Evolutionary conservation across 2,113 vertebrate genomes (phyloP).

Genomic region (Crotalus horridus): DNA sequence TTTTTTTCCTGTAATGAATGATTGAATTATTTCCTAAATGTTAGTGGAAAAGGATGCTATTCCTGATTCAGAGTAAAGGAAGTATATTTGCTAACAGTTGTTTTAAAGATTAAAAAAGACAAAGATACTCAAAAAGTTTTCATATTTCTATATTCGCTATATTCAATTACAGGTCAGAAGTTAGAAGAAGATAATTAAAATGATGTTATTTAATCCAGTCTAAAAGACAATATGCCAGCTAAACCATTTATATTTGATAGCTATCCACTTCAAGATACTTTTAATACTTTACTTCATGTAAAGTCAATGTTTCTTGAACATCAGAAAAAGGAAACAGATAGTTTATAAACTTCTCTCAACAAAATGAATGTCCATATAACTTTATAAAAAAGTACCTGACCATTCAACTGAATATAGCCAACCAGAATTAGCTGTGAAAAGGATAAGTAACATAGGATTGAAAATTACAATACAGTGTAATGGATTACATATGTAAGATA

Average conservation of each 20-base stretch:
- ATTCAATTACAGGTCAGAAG: background rate
- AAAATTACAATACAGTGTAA: constrained; percentile 11
- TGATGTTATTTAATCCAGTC: background rate
- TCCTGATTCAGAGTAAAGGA: background rate
- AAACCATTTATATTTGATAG: background rate
- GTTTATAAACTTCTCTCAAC: background rate
- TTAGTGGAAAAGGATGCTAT: background rate
- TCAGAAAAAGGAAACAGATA: background rate
- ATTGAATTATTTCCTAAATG: constrained; percentile 21
- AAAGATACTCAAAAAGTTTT: background rate
- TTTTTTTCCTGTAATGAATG: constrained; percentile 39
- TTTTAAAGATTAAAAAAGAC: background rate
- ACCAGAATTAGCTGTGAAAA: background rate
- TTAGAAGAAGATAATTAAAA: background rate
- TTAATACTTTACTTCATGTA: background rate
- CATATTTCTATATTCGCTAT: background rate
- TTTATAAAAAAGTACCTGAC: background rate
- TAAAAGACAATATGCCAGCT: background rate
- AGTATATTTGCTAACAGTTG: background rate
- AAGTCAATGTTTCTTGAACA: background rate
- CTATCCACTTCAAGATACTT: background rate
- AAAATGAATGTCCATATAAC: background rate
- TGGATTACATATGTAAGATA: constrained; percentile 17
- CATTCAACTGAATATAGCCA: background rate
- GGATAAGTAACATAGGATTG: background rate